Percentiles rank a stretch among this genome's conserved stretches.
Conservation (phyloP, 2,113 vertebrate species). For the Limanda limanda region DNA sequence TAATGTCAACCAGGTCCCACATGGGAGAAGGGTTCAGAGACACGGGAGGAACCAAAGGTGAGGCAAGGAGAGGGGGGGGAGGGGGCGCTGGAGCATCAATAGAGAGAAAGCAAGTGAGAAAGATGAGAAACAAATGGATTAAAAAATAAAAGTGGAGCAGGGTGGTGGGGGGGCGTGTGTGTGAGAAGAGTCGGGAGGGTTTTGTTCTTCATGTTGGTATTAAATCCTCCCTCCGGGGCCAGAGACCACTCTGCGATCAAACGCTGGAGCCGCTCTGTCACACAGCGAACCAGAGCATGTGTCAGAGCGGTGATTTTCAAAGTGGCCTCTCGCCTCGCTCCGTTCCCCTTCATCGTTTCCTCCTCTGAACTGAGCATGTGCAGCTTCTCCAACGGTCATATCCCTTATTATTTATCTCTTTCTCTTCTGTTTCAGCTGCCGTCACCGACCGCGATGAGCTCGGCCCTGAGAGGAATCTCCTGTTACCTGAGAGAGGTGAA, state of each 20-base stretch:
- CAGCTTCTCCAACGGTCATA: constrained; percentile 16
- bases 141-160: constrained; percentile 61
- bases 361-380: background rate
- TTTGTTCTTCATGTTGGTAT: constrained; percentile 62
- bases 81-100: constrained; percentile 14
- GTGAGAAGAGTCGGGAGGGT: constrained; percentile 23
- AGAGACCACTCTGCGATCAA: constrained; percentile 57
- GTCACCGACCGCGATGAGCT: constrained; percentile 89
- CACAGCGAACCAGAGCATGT: constrained; percentile 27
- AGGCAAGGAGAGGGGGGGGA: constrained; percentile 5
- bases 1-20: constrained; percentile 58
- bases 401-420: constrained; percentile 2
- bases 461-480: constrained; percentile 89
- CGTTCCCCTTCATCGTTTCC: background rate
- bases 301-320: constrained; percentile 58
- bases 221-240: constrained; percentile 55
- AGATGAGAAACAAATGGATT: constrained; percentile 66
- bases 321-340: constrained; percentile 20
- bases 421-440: constrained; percentile 79
- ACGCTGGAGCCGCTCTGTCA: constrained; percentile 49
- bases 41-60: constrained; percentile 40
- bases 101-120: constrained; percentile 1
- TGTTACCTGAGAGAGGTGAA: constrained; percentile 92
- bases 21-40: constrained; percentile 34
- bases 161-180: constrained; percentile 5